Conservation (phyloP, 1,140 invertebrate species). For the Gonatopus flavifemur region DNA sequence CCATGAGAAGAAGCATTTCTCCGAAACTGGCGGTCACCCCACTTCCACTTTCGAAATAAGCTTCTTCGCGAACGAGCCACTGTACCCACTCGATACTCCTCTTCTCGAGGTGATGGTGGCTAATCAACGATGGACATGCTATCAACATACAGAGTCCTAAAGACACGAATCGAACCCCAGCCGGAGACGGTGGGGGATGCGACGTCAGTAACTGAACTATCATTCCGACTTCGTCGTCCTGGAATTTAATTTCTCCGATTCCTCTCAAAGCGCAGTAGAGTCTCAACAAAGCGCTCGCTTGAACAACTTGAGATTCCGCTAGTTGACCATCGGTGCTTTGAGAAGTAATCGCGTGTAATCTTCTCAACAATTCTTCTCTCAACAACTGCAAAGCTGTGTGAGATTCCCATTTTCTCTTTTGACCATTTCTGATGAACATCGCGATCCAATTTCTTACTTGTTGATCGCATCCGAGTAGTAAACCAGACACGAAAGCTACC, state of each 20-base stretch:
- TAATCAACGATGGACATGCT: slow-evolving; percentile 86
- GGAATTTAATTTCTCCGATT: slow-evolving; percentile 90
- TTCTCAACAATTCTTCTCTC: slow-evolving; percentile 76
- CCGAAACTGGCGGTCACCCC: slow-evolving; percentile 85
- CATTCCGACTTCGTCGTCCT: slow-evolving; percentile 87
- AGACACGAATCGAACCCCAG: slow-evolving; percentile 91
- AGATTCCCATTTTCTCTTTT: slow-evolving; percentile 83
- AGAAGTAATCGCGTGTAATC: slow-evolving; percentile 65
- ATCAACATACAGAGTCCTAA: slow-evolving; percentile 93
- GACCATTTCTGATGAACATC: slow-evolving; percentile 84
- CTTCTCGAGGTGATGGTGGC: slow-evolving; percentile 78
- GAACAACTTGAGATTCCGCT: slow-evolving; percentile 71
- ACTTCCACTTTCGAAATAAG: slow-evolving; percentile 78
- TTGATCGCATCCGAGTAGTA: slow-evolving; percentile 88
- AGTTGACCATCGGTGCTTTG: slow-evolving; percentile 62
- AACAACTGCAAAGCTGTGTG: slow-evolving; percentile 72
- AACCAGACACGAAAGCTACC: slow-evolving; percentile 86
- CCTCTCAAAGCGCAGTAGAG: slow-evolving; percentile 91
- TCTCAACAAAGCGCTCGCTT: slow-evolving; percentile 78
- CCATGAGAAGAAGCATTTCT: slow-evolving; percentile 95
- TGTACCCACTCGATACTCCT: slow-evolving; percentile 92
- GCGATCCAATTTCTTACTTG: slow-evolving; percentile 90
- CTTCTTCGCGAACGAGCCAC: slow-evolving; percentile 89
- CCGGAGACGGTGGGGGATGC: slow-evolving; percentile 84
- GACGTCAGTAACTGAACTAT: slow-evolving; percentile 85